These are phyloP conservation scores for Lasioglossum oenotherae DNA, from an alignment of 2,888 invertebrate species.

Conservation along the genomic window DNA sequence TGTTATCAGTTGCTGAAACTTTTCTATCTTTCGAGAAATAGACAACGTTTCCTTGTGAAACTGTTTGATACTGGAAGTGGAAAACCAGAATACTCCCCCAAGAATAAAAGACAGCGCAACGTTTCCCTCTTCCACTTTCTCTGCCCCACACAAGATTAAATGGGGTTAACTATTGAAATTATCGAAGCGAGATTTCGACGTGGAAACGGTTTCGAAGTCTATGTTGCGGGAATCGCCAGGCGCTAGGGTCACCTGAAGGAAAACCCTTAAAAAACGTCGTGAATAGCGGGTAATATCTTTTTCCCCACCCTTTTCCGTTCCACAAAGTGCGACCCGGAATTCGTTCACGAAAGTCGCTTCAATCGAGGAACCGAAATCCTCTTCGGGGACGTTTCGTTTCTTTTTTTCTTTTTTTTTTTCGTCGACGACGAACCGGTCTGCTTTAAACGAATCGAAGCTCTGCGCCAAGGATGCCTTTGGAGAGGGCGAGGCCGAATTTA, in stretches of 20 bases:
- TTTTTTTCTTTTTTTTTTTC: slow-evolving; percentile 2
- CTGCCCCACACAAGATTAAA: neutral
- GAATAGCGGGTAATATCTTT: slow-evolving; percentile 11
- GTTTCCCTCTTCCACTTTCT: neutral
- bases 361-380: slow-evolving; percentile 13
- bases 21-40: neutral
- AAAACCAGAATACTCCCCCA: too few species aligned
- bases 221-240: neutral
- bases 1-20: neutral
- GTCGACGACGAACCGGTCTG: slow-evolving; percentile 35
- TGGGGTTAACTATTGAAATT: neutral
- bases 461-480: slow-evolving; percentile 46
- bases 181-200: neutral
- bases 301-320: neutral
- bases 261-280: neutral
- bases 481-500: slow-evolving; percentile 60
- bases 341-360: slow-evolving; percentile 14
- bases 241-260: neutral
- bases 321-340: slow-evolving; percentile 5
- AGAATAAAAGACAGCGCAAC: neutral
- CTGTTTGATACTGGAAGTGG: neutral
- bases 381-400: neutral
- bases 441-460: slow-evolving; percentile 39
- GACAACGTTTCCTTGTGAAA: neutral
- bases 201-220: neutral